These are phyloP conservation scores for Lacanobia wlatinum DNA, from an alignment of 2,888 invertebrate species.

Conservation along the genomic window DNA sequence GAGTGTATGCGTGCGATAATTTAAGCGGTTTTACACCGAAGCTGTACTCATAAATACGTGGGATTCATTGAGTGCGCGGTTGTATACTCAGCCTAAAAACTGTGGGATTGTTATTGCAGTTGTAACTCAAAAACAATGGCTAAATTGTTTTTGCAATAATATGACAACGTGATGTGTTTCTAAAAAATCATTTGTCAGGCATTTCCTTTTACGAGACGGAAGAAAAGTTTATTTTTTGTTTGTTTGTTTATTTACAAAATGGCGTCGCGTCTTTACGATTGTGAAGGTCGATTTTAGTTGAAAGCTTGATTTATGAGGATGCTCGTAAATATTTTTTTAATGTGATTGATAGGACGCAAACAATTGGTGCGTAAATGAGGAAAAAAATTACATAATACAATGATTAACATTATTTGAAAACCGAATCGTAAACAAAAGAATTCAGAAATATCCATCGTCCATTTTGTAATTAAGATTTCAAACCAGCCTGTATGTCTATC, in stretches of 20 bases:
- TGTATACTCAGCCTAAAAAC: constrained; percentile 38
- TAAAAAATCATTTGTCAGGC: constrained; percentile 38
- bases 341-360: constrained; percentile 30
- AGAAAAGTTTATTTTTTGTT: constrained; percentile 36
- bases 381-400: not conserved
- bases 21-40: constrained; percentile 56
- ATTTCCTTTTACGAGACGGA: constrained; percentile 45
- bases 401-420: constrained; percentile 9
- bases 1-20: constrained; percentile 62
- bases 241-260: constrained; percentile 48
- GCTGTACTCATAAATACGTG: constrained; percentile 58
- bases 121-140: constrained; percentile 51
- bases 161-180: constrained; percentile 30
- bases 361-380: constrained; percentile 11
- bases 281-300: constrained; percentile 36
- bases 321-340: constrained; percentile 41
- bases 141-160: constrained; percentile 43
- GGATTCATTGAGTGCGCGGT: constrained; percentile 61
- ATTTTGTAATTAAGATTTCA: not conserved
- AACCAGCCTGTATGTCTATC: not conserved
- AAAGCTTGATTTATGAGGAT: constrained; percentile 28
- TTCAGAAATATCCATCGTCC: not conserved
- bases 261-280: constrained; percentile 18
- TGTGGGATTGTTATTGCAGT: constrained; percentile 40
- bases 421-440: not conserved